phyloP scores from a whole-genome alignment of 2,888 invertebrate species.

The Zygogramma bicolorata region DNA sequence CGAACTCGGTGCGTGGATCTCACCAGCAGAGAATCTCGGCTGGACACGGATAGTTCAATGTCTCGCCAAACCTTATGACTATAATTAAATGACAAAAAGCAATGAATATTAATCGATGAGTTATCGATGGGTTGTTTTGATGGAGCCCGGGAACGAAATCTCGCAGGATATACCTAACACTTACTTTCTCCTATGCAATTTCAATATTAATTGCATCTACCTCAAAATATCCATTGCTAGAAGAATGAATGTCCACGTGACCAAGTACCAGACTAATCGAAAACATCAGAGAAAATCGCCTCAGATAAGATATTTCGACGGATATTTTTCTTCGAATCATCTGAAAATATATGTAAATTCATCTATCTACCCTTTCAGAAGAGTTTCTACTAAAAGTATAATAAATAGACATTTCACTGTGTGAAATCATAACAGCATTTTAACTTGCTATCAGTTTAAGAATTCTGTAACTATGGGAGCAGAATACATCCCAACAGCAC shows the following conservation, averaged over 20 bases:
- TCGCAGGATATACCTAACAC: not conserved
- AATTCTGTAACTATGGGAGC: no score
- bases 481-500: no score
- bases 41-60: not conserved
- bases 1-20: slow-evolving; percentile 20
- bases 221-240: not conserved
- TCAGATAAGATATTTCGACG: no score
- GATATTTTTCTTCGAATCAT: no score
- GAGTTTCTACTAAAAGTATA: no score
- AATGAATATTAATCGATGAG: slow-evolving; percentile 17
- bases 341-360: no score
- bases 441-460: no score
- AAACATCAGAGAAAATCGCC: not conserved
- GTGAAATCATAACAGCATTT: no score
- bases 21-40: not conserved
- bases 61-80: slow-evolving; percentile 19
- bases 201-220: not conserved
- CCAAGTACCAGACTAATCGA: not conserved
- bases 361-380: no score
- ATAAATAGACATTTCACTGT: no score
- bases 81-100: slow-evolving; percentile 17
- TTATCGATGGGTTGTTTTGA: not conserved
- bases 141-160: not conserved
- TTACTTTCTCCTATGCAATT: not conserved
- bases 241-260: not conserved